phyloP scores from a whole-genome alignment of 2,113 vertebrate species.

The Strigops habroptila region DNA sequence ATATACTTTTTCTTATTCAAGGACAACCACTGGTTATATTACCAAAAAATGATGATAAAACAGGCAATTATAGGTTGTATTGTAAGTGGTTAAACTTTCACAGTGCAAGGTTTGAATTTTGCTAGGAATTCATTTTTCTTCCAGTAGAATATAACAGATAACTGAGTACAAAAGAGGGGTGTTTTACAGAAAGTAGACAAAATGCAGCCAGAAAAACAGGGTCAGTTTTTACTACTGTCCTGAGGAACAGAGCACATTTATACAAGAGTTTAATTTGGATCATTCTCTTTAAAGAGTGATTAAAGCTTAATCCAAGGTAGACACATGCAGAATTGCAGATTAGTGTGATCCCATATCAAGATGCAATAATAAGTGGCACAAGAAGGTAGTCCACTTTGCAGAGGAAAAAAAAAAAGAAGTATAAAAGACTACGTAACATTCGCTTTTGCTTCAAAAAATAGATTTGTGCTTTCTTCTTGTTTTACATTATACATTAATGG shows the following conservation, averaged over 20 bases:
- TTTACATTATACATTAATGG: background rate
- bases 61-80: background rate
- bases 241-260: background rate
- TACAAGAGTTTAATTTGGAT: background rate
- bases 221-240: background rate
- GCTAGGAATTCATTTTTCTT: background rate
- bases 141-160: background rate
- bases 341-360: background rate
- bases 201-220: background rate
- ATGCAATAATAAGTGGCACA: background rate
- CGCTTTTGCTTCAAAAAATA: background rate
- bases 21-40: background rate
- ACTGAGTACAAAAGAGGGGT: background rate
- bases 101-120: background rate
- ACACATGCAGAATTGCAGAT: background rate
- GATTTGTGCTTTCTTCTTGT: background rate
- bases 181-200: background rate
- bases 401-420: accelerated
- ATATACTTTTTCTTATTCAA: conserved; percentile 4
- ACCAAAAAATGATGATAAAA: background rate
- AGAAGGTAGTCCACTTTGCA: background rate
- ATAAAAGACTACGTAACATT: background rate
- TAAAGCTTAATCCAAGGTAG: background rate
- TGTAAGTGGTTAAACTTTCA: background rate
- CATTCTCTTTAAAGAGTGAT: background rate